Base-by-base conservation (phyloP, 1,140 invertebrate genomes). In the Aphaenogaster floridana region DNA sequence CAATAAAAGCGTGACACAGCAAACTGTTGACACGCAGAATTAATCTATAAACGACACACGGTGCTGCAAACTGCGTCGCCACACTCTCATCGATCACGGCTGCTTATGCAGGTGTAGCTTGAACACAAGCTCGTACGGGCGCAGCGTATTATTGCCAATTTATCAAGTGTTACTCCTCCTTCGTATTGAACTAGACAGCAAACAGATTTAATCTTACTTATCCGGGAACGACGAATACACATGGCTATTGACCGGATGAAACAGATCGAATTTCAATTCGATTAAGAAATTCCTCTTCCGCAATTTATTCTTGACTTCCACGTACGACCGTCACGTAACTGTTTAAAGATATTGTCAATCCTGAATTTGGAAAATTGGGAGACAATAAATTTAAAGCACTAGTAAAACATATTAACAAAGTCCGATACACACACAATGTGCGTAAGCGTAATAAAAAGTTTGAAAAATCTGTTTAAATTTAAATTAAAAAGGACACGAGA, bases 141-240 rank as follows among this genome's bases (percentile, higher is more conserved):
- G 39, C n/a, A 74, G 42, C 54, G 42, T 72, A 84, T 76, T 76
- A 76, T 83, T 84, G 36, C 42, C 69, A 76, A 84, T 84, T 84
- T 84, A 84, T 84, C 80, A 84, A 84, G 28, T 61, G 39, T 28
- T 76, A 63, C 28, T 61, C 28, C 42, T 66, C 52, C 17, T 45
- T 42, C 36, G 34, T 57, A 50, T 68, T 17, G 64, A 66, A 52
- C 13, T 79, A 52, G 59, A 61, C 45, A 52, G 48, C 63, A 81
- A 63, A 71, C 66, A 84, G 69, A 61, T 84, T 74, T 76, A 81
- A 72, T 86, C 34, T 87, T 77, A 79, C 34, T 87, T 77, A 79
- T 34, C 17, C 7, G 7, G 9, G 3, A 57, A 61, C 28, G 21
- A 61, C 54, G 11, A 74, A 74, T 50, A 61, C n/a, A 48, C n/a